phyloP scores from a whole-genome alignment of 2,888 invertebrate genomes.

The Plebejus melissa region DNA sequence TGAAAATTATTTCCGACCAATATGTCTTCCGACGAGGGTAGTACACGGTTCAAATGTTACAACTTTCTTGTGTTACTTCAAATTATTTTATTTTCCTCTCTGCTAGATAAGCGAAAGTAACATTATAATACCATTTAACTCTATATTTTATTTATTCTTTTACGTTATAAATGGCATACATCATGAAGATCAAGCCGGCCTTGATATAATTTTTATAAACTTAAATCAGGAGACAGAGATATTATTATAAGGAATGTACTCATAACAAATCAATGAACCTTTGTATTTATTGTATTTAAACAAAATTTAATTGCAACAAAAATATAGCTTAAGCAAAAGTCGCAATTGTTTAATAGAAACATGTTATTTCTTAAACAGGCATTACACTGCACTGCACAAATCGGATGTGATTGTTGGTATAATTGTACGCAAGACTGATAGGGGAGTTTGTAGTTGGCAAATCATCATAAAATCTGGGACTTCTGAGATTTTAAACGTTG shows the following conservation, averaged over 20 bases:
- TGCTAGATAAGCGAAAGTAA: not conserved
- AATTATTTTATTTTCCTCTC: not conserved
- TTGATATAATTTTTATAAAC: too few species aligned
- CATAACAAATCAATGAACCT: too few species aligned
- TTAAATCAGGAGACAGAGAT: too few species aligned
- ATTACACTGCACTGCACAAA: not conserved
- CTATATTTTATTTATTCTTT: too few species aligned
- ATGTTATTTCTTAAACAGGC: not conserved
- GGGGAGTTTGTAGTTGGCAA: too few species aligned
- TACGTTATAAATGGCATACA: too few species aligned
- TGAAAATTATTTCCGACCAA: conserved; percentile 39
- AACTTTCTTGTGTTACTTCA: conserved; percentile 14
- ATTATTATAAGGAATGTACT: too few species aligned
- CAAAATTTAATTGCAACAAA: too few species aligned
- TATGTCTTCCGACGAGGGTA: conserved; percentile 37
- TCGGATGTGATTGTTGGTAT: not conserved
- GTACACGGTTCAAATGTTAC: conserved; percentile 9
- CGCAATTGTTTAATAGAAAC: not conserved
- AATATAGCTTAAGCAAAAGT: not conserved
- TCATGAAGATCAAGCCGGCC: too few species aligned
- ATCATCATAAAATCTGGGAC: too few species aligned
- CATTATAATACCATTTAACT: too few species aligned
- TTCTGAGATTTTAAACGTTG: too few species aligned
- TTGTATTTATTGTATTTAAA: not conserved
- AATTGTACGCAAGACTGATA: not conserved